Conservation (phyloP, 2,888 invertebrate species). For the Apamea anceps region DNA sequence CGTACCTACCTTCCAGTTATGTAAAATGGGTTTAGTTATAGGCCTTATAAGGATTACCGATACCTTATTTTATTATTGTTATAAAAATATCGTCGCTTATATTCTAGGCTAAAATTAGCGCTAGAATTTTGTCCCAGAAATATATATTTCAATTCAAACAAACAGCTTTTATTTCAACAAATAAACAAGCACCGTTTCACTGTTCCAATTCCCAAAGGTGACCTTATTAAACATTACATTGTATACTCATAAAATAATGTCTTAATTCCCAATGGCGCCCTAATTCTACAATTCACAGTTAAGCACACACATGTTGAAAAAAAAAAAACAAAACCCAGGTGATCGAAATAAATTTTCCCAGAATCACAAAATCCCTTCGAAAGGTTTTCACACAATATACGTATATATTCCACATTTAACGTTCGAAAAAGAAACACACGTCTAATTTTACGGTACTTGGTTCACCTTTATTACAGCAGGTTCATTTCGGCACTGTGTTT, state of each 20-base stretch:
- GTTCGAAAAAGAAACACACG: conserved; percentile 56
- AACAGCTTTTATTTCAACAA: conserved; percentile 10
- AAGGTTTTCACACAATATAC: conserved; percentile 42
- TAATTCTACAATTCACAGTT: conserved; percentile 25
- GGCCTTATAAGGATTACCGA: too few relatives aligned
- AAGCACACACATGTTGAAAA: neutral
- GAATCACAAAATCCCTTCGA: conserved; percentile 38
- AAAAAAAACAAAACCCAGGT: conserved; percentile 23
- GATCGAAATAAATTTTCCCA: conserved; percentile 40
- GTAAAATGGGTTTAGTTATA: neutral
- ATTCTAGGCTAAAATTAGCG: neutral
- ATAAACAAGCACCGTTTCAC: neutral
- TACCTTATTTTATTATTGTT: neutral
- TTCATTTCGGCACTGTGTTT: conserved; percentile 58
- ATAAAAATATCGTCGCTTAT: neutral
- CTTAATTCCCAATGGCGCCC: conserved; percentile 23
- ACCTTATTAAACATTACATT: conserved; percentile 35
- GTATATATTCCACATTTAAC: conserved; percentile 50
- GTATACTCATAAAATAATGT: conserved; percentile 13
- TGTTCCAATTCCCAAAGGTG: conserved; percentile 10
- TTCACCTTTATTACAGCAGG: conserved; percentile 58
- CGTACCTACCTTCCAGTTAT: neutral
- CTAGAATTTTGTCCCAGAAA: neutral
- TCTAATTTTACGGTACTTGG: conserved; percentile 61
- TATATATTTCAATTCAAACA: neutral